Evolutionary conservation across 2,888 invertebrate genomes (phyloP).

Genomic region (Ctena decussata): DNA sequence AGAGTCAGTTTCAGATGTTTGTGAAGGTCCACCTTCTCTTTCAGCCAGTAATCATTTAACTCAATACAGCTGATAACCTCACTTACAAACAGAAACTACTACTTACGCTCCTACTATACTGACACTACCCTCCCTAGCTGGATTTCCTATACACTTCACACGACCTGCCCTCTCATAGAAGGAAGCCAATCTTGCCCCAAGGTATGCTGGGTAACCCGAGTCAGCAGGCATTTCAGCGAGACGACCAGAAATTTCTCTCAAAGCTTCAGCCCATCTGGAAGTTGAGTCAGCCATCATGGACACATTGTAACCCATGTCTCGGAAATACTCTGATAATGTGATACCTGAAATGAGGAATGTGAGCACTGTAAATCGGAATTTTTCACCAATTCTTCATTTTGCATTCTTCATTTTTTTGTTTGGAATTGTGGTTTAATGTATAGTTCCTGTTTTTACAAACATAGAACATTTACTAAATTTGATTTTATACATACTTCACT

Average conservation of each 20-base stretch:
- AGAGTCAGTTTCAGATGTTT: no score
- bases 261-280: slow-evolving; percentile 99
- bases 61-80: no score
- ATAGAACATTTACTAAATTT: no score
- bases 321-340: slow-evolving; percentile 99
- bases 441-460: no score
- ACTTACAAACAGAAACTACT: no score
- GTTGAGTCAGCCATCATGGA: slow-evolving; percentile 99
- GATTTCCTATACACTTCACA: slow-evolving; percentile 98
- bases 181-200: slow-evolving; percentile 98
- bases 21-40: no score
- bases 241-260: slow-evolving; percentile 99
- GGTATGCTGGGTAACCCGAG: slow-evolving; percentile 99
- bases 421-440: no score
- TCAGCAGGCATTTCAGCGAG: slow-evolving; percentile 99
- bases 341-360: slow-evolving; percentile 90
- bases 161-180: slow-evolving; percentile 99
- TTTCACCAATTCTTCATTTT: no score
- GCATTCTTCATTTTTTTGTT: no score
- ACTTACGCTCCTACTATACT: slow-evolving; percentile 98
- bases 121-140: slow-evolving; percentile 99
- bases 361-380: no score
- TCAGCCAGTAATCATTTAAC: no score
- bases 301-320: slow-evolving; percentile 99
- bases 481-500: no score